phyloP scores from a whole-genome alignment of 2,113 vertebrate genomes.

The Peromyscus californicus region DNA sequence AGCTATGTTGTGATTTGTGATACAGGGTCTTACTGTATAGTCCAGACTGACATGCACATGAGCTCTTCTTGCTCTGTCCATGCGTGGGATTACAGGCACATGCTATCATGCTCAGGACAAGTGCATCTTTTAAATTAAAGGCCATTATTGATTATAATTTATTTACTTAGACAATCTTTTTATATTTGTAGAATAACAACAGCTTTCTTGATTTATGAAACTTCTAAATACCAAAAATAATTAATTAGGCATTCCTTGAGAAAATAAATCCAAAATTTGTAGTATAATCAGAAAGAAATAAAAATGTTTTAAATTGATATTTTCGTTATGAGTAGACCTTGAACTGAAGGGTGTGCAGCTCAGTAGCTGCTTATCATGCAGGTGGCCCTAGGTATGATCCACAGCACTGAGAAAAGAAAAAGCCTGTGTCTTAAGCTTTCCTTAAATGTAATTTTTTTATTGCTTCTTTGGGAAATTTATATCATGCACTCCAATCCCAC shows the following conservation, averaged over 20 bases:
- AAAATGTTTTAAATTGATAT: constrained; percentile 34
- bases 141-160: not conserved
- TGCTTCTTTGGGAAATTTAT: not conserved
- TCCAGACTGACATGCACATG: not conserved
- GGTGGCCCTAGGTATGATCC: no score
- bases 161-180: constrained; percentile 1
- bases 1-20: not conserved
- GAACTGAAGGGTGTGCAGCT: not conserved
- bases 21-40: not conserved
- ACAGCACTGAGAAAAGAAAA: no score
- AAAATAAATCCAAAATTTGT: constrained; percentile 1
- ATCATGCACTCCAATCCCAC: not conserved
- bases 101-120: not conserved
- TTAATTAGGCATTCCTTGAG: not conserved
- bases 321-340: not conserved
- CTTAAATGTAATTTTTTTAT: not conserved
- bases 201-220: constrained; percentile 46
- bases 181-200: constrained; percentile 20
- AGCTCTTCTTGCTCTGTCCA: no score
- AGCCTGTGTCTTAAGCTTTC: constrained; percentile 1
- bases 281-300: constrained; percentile 27
- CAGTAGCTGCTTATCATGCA: no score
- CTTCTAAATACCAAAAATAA: not conserved
- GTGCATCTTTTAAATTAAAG: not conserved
- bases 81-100: not conserved